Conservation (phyloP, 1,140 invertebrate genomes). For the Akabosia matsudoensis region DNA sequence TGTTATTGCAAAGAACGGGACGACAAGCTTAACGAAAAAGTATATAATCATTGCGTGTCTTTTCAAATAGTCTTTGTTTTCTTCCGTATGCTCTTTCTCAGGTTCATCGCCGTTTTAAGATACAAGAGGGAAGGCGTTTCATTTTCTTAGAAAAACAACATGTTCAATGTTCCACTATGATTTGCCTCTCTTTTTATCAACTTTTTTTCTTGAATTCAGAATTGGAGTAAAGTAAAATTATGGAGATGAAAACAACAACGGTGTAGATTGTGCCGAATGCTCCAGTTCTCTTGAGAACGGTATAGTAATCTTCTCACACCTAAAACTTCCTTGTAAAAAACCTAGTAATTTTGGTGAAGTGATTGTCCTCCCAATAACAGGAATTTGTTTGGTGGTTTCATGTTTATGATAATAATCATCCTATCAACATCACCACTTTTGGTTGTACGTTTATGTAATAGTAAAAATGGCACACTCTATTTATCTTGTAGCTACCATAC, state of each 20-base stretch:
- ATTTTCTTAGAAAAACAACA: conserved; percentile 18
- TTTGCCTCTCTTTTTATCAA: conserved; percentile 10
- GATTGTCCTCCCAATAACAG: conserved; percentile 24
- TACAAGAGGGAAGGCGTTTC: conserved; percentile 15
- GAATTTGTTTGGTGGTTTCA: conserved; percentile 20
- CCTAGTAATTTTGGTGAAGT: conserved; percentile 16
- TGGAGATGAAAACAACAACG: too few species aligned
- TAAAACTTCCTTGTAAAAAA: conserved; percentile 11
- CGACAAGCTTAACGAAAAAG: conserved; percentile 3
- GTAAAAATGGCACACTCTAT: conserved; percentile 10
- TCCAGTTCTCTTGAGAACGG: conserved; percentile 10
- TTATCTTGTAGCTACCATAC: not conserved
- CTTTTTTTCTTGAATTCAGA: not conserved
- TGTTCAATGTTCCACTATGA: not conserved
- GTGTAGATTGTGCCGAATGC: not conserved
- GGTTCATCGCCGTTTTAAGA: not conserved
- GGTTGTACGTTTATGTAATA: conserved; percentile 18
- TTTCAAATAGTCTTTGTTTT: conserved; percentile 6
- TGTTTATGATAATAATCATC: conserved; percentile 18
- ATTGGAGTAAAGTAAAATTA: not conserved
- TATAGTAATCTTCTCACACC: conserved; percentile 12
- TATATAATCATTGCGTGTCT: conserved; percentile 14
- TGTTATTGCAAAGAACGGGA: conserved; percentile 22
- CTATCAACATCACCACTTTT: not conserved
- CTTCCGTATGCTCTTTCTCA: not conserved